Base-by-base conservation (phyloP, 2,797 vertebrate genomes). In the Denticeps clupeoides region DNA sequence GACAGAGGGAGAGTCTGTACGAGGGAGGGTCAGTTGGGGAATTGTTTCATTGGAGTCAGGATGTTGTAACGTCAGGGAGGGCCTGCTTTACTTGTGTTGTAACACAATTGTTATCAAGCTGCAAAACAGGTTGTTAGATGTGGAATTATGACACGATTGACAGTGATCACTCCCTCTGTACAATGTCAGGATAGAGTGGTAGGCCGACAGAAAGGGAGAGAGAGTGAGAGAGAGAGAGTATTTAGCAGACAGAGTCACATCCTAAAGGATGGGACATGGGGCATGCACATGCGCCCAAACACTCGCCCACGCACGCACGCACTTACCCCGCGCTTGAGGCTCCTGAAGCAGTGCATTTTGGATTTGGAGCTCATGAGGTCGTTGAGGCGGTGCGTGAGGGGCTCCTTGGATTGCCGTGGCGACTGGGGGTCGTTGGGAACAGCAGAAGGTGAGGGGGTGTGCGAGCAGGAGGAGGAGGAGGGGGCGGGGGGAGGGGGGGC, bases 251-350 rank as follows among this genome's bases (percentile, higher is more conserved):
- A 45, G 24, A 45, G 31, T 21, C 27, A 42, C 21, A 21, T n/a
- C 47, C 25, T 45, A 37, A 35, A 10, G 15, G 35, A 33, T 18
- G 42, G 42, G 24, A 26, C 24, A 7, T 26, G 27, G 28, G 24
- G 9, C 12, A 16, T 22, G 45, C 32, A 27, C 40, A 50, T 59
- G 49, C 31, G 57, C 58, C 29, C 55, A 24, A 67, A 69, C 64
- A 11, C 13, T n/a, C 4, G 11, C 63, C 5, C 53, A 55, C 53
- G 74, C 73, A 71, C 80, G 80, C 81, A 73, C 72, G 77, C 66
- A 98, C 94, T 99, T 94, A 99, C 94, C 94, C 94, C 94, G 32
- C 93, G 92, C 83, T 93, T 97, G 84, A 97, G 90, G 81, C 92
- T 99, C 87, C 92, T 80, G 85, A 97, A 94, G 76, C 93, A 99